Conservation (phyloP, 1,140 invertebrate genomes). For the Akabosia matsudoensis region DNA sequence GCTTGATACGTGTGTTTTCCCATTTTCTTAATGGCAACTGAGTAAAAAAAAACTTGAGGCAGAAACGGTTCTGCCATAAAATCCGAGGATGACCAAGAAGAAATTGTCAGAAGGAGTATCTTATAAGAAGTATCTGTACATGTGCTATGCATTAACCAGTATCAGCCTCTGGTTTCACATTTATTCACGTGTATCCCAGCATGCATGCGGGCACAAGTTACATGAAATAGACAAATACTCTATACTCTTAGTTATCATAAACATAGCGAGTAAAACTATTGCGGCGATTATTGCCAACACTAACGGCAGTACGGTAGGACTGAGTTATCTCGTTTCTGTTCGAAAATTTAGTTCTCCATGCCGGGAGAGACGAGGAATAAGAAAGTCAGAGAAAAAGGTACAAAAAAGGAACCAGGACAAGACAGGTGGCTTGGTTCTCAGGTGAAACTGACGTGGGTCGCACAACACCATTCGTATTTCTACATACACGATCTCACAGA, state of each 20-base stretch:
- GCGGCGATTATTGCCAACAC: too few relatives aligned
- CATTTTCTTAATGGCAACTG: conserved; percentile 2
- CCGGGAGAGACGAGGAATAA: neutral
- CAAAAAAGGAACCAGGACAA: neutral
- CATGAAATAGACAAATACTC: too few relatives aligned
- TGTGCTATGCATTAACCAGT: neutral
- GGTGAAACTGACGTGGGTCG: conserved; percentile 14
- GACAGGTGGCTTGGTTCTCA: conserved; percentile 18
- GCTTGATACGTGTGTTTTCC: neutral
- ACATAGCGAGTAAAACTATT: too few relatives aligned
- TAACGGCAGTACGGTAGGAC: too few relatives aligned
- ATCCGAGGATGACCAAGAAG: neutral
- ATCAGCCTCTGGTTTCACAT: too few relatives aligned
- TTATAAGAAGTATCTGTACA: neutral
- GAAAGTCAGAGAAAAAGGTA: conserved; percentile 1
- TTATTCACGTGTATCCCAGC: too few relatives aligned
- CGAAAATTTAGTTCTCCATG: too few relatives aligned
- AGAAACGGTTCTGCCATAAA: conserved; percentile 9
- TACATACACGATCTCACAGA: conserved; percentile 17
- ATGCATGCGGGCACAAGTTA: too few relatives aligned
- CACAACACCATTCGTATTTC: neutral
- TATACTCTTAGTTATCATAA: too few relatives aligned
- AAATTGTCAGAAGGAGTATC: neutral
- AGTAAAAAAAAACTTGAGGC: neutral
- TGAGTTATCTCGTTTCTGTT: too few relatives aligned